A percentile compares a stretch with the other conserved stretches of the same genome.
Evolutionary conservation across 2,888 invertebrate genomes (phyloP).

Genomic region (Onchidella celtica): DNA sequence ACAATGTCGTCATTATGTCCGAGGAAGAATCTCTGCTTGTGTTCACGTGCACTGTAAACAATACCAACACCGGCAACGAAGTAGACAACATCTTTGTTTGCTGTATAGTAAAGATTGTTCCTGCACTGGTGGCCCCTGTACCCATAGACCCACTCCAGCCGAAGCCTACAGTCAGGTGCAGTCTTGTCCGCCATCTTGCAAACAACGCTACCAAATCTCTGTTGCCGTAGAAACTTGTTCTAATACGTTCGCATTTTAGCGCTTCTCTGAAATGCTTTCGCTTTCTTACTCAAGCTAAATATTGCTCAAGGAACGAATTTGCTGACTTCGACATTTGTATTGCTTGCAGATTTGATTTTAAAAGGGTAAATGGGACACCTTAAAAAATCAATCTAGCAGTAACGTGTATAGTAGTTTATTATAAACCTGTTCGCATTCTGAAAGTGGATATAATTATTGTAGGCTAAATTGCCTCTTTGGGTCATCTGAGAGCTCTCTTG

Average conservation of each 20-base stretch:
- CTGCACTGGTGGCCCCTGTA: conserved; percentile 81
- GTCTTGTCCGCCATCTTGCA: conserved; percentile 70
- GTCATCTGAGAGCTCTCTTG: conserved; percentile 36
- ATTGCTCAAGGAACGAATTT: background rate
- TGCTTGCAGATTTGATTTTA: conserved; percentile 3
- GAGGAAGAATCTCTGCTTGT: conserved; percentile 79
- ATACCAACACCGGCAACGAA: conserved; percentile 81
- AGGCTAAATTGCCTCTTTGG: no score
- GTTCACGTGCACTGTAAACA: conserved; percentile 78
- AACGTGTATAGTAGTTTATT: no score
- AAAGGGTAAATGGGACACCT: no score
- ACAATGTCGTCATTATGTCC: conserved; percentile 81
- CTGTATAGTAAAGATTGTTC: conserved; percentile 80
- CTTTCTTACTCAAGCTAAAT: background rate
- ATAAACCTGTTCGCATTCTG: no score
- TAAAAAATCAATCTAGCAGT: no score
- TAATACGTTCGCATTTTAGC: conserved; percentile 48
- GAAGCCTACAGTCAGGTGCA: conserved; percentile 77
- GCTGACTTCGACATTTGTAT: background rate
- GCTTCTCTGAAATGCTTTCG: conserved; percentile 1
- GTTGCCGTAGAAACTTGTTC: conserved; percentile 56
- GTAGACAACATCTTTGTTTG: conserved; percentile 79
- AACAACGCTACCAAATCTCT: conserved; percentile 1
- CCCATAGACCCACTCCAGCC: conserved; percentile 81
- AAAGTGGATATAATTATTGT: no score